Conservation (phyloP, 2,888 invertebrate species). For the Tridacna crocea region DNA sequence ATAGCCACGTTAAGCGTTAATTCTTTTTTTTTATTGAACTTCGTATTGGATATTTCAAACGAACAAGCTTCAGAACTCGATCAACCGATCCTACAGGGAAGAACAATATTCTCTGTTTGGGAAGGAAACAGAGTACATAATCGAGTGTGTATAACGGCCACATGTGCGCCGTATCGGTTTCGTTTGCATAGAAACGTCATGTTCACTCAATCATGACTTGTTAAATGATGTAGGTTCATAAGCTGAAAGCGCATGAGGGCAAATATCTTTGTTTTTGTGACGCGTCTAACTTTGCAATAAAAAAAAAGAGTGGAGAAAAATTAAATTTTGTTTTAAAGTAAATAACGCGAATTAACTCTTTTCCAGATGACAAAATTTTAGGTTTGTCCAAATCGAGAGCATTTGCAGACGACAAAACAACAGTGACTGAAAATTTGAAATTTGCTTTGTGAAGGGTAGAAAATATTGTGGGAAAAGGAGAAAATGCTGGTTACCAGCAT, state of each 20-base stretch:
- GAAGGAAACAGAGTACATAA: background rate
- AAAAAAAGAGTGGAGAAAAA: too few species aligned
- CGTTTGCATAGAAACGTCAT: background rate
- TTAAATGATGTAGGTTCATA: background rate
- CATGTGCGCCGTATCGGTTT: background rate
- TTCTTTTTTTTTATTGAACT: background rate
- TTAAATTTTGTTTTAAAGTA: too few species aligned
- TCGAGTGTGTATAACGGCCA: background rate
- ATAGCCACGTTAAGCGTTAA: background rate
- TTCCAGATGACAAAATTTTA: too few species aligned
- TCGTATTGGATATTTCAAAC: slow-evolving; percentile 3
- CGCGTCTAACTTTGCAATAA: too few species aligned
- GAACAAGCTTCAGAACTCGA: background rate
- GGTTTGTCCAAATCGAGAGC: too few species aligned
- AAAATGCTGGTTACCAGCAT: too few species aligned
- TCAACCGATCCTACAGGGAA: background rate
- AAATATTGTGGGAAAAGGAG: too few species aligned
- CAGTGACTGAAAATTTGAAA: too few species aligned
- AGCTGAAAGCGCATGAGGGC: background rate
- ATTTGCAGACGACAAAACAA: too few species aligned
- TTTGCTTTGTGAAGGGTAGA: too few species aligned
- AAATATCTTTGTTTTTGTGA: background rate
- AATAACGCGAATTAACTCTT: too few species aligned
- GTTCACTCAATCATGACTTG: background rate
- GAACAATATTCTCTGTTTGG: background rate